phyloP scores from a whole-genome alignment of 2,113 vertebrate species.

The Pionites leucogaster region DNA sequence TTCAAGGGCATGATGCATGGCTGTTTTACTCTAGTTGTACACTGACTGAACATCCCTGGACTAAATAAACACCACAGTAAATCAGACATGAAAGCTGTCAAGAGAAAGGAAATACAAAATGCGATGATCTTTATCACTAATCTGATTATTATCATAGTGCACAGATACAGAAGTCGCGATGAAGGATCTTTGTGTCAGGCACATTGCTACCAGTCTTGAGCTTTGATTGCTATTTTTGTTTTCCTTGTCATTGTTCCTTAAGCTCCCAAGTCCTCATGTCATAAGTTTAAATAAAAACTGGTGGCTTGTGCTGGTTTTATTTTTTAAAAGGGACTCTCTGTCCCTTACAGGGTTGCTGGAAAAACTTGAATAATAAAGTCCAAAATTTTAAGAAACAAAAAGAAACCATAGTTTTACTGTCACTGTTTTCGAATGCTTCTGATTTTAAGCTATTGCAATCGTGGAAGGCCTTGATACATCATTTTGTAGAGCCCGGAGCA shows the following conservation, averaged over 20 bases:
- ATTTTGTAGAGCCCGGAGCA: background rate
- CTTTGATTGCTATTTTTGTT: background rate
- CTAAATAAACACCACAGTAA: constrained; percentile 7
- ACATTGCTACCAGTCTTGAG: background rate
- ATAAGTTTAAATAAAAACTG: background rate
- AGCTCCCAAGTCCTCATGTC: background rate
- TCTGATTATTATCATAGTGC: background rate
- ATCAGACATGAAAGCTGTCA: constrained; percentile 5
- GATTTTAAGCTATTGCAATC: background rate
- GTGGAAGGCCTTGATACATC: background rate
- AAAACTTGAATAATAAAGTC: background rate
- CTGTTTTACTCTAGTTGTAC: background rate
- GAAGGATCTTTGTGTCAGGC: background rate
- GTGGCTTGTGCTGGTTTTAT: background rate
- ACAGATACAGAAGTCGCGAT: accelerated
- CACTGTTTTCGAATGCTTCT: background rate
- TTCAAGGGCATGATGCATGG: constrained; percentile 7
- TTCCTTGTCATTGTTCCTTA: background rate
- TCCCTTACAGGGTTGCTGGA: background rate
- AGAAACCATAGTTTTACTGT: background rate
- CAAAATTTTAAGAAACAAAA: background rate
- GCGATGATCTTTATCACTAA: background rate
- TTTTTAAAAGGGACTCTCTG: background rate
- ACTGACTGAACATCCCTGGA: constrained; percentile 2
- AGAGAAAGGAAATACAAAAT: background rate